These are phyloP conservation scores for Sandelia bainsii DNA, from an alignment of 2,797 vertebrate genomes.

Conservation along the genomic window DNA sequence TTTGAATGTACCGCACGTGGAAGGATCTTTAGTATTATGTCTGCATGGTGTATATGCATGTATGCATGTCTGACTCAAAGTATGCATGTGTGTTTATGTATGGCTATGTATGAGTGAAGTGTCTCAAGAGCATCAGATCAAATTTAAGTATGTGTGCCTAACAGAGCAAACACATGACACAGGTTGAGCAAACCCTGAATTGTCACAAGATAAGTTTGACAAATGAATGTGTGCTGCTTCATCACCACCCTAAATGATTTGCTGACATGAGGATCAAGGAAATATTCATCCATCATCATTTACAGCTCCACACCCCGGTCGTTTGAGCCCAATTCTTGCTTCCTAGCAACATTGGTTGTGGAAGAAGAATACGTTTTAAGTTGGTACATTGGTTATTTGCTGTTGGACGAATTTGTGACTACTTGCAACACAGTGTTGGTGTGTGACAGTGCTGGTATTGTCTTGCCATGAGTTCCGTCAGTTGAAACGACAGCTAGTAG, in stretches of 20 bases:
- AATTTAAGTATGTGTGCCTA: slow-evolving; percentile 26
- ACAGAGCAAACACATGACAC: slow-evolving; percentile 32
- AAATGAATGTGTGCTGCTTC: slow-evolving; percentile 31
- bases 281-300: slow-evolving; percentile 61
- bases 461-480: no score
- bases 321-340: slow-evolving; percentile 10
- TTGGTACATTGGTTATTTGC: slow-evolving; percentile 16
- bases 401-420: not conserved
- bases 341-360: not conserved
- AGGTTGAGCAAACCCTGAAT: slow-evolving; percentile 37
- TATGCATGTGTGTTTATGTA: slow-evolving; percentile 6
- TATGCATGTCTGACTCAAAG: not conserved
- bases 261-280: slow-evolving; percentile 19
- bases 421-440: not conserved
- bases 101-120: slow-evolving; percentile 6
- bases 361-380: slow-evolving; percentile 31
- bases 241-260: slow-evolving; percentile 39
- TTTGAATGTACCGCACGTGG: slow-evolving; percentile 38
- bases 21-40: slow-evolving; percentile 44
- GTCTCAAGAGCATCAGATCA: slow-evolving; percentile 17
- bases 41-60: slow-evolving; percentile 5
- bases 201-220: slow-evolving; percentile 50
- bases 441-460: no score
- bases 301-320: slow-evolving; percentile 13
- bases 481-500: no score